Evolutionary conservation across 2,888 invertebrate species (phyloP).

Genomic region (Cybosia mesomella): DNA sequence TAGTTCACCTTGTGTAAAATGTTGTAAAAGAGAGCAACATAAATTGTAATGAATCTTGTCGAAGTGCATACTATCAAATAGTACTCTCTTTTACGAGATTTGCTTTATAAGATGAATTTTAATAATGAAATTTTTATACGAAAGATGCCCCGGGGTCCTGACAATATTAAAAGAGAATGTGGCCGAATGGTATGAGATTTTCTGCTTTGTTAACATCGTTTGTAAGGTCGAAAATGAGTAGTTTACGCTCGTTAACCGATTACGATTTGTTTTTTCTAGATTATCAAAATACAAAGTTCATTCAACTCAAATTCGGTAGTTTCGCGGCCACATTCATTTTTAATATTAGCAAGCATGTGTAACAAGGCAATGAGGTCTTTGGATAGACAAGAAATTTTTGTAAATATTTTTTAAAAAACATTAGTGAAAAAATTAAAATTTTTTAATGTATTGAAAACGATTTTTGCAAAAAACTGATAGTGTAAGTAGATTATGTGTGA

Average conservation of each 20-base stretch:
- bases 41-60: slow-evolving; percentile 8
- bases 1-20: slow-evolving; percentile 28
- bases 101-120: slow-evolving; percentile 29
- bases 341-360: slow-evolving; percentile 43
- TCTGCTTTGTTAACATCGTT: slow-evolving; percentile 33
- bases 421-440: slow-evolving; percentile 55
- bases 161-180: slow-evolving; percentile 49
- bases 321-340: slow-evolving; percentile 47
- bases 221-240: slow-evolving; percentile 36
- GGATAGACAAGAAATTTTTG: slow-evolving; percentile 57
- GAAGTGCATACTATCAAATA: slow-evolving; percentile 19
- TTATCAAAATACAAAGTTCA: background rate
- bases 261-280: background rate
- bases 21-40: slow-evolving; percentile 19
- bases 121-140: slow-evolving; percentile 22
- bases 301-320: background rate
- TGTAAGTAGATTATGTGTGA: slow-evolving; percentile 55
- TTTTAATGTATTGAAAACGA: slow-evolving; percentile 60
- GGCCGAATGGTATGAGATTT: slow-evolving; percentile 38
- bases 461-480: slow-evolving; percentile 65
- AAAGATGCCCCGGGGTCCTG: slow-evolving; percentile 41
- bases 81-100: slow-evolving; percentile 22
- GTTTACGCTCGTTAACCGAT: slow-evolving; percentile 16
- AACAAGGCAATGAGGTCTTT: slow-evolving; percentile 42
- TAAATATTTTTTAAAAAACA: slow-evolving; percentile 75